A percentile compares a stretch with the other conserved stretches of the same genome.
phyloP scores from a whole-genome alignment of 2,888 invertebrate genomes.

The Petrophora chlorosata region DNA sequence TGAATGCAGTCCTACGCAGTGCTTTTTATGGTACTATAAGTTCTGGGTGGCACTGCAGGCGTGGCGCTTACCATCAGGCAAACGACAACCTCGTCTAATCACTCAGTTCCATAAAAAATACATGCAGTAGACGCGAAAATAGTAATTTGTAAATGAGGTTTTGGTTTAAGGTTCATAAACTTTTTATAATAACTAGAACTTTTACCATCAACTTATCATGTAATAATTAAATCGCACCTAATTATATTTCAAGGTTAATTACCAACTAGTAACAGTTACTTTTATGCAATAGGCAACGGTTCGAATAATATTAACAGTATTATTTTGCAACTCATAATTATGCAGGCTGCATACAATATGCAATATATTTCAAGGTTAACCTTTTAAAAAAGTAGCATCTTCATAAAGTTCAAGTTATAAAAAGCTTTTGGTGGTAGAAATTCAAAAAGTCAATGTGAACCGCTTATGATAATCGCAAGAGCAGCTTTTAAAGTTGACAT shows the following conservation, averaged over 20 bases:
- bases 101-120: too few species aligned
- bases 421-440: neutral
- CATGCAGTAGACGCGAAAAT: too few species aligned
- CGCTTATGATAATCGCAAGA: conserved; percentile 7
- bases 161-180: too few species aligned
- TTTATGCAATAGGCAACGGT: conserved; percentile 15
- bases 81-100: too few species aligned
- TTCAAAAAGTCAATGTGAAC: conserved; percentile 11
- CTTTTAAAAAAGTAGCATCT: conserved; percentile 12
- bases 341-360: conserved; percentile 12
- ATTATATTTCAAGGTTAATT: conserved; percentile 10
- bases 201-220: too few species aligned
- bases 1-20: too few species aligned
- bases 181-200: too few species aligned
- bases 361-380: conserved; percentile 15
- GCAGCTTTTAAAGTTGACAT: neutral
- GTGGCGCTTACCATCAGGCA: too few species aligned
- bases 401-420: conserved; percentile 15
- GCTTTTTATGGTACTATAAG: too few species aligned
- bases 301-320: conserved; percentile 15
- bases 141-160: too few species aligned
- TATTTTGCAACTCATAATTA: conserved; percentile 14
- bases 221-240: neutral
- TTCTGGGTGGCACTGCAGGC: too few species aligned
- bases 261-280: conserved; percentile 6